These are phyloP conservation scores for Tonatia bakeri DNA, from an alignment of 2,113 vertebrate species.

Conservation along the genomic window DNA sequence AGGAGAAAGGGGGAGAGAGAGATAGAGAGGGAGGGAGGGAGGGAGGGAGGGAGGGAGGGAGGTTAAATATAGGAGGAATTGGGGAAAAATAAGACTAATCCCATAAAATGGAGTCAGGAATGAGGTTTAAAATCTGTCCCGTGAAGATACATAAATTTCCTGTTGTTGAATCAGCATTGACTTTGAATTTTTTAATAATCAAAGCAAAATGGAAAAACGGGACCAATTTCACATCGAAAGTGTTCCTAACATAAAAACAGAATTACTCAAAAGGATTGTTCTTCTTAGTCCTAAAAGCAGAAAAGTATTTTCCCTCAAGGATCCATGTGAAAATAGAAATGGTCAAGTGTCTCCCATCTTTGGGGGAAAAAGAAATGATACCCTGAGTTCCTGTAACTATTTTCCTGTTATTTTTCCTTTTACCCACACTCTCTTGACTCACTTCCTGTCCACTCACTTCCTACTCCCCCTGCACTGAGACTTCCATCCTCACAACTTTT, in stretches of 20 bases:
- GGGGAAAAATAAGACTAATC: not conserved
- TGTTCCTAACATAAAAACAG: not conserved
- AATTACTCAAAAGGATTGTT: constrained; percentile 4
- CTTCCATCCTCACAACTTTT: not conserved
- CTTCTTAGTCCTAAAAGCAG: not conserved
- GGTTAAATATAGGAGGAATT: not conserved
- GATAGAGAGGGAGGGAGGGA: too few species aligned
- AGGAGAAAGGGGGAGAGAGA: too few species aligned
- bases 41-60: too few species aligned
- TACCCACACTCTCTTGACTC: not conserved
- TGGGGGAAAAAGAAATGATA: not conserved
- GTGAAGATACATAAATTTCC: not conserved
- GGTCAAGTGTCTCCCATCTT: not conserved
- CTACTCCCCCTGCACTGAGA: not conserved
- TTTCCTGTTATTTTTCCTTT: not conserved
- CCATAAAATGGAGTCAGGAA: not conserved
- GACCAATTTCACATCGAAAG: not conserved
- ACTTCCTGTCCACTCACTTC: not conserved
- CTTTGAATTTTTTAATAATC: not conserved
- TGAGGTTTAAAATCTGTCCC: not conserved
- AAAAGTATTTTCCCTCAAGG: not conserved
- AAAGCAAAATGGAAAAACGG: not conserved
- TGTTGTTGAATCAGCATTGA: not conserved
- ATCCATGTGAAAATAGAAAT: not conserved
- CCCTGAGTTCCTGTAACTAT: not conserved